Base-by-base conservation (phyloP, 1,140 invertebrate species). In the Drosophila biarmipes region DNA sequence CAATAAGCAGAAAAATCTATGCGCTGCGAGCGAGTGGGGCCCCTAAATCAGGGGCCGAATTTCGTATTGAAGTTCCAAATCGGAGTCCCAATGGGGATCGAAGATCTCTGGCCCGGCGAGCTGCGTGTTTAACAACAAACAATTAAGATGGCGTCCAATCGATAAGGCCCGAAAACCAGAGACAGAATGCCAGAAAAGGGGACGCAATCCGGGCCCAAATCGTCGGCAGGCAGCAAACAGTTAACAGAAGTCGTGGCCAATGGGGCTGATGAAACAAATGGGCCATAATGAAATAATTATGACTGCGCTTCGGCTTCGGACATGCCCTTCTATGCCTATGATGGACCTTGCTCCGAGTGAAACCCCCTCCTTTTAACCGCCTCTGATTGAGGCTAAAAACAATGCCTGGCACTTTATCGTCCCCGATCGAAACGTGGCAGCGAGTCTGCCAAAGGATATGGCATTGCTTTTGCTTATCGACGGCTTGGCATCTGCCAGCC, bases 201-300 rank as follows among this genome's bases (percentile, higher is more conserved):
- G 43, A 66, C 15, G 40, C 15, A 40, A 31, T 31, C 21, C 17
- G 34, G 49, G 53, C 24, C 71, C 61, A 42, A 55, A 78, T 57
- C 71, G 79, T 58, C 59, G 66, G 46, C 73, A 62, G 71, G 56
- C 78, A 78, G 67, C 73, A 62, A 74, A 59, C 78, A 78, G 67
- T 69, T 69, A 69, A 54, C 63, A 84, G 81, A 82, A 82, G 75
- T 82, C 82, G 55, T 84, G 71, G 55, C 69, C 79, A 78, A 82
- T 81, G 67, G 77, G 66, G 31, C 66, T 82, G 87, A 80, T 80
- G 87, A 85, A 90, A 90, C 81, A 86, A 86, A 90, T 90, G 86
- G 67, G 78, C 62, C 78, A 90, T 90, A 90, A 90, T 90, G 87
- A 90, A 90, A 90, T 90, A 90, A 90, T 90, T 90, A 90, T 90